These are phyloP conservation scores for Nyctibius grandis DNA, from an alignment of 2,797 vertebrate genomes.

Conservation along the genomic window DNA sequence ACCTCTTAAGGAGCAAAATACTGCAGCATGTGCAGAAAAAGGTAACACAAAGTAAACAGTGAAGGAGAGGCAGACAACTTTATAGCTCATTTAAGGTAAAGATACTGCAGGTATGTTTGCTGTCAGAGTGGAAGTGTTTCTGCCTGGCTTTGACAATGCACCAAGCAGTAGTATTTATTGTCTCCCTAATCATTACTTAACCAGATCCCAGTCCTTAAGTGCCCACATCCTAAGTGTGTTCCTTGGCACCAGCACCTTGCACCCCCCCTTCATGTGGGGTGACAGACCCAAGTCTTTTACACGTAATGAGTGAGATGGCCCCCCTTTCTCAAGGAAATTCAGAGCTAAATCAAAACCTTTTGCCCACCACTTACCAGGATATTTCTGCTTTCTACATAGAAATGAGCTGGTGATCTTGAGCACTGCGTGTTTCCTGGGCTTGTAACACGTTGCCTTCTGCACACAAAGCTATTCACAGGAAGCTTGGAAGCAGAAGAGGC, in stretches of 20 bases:
- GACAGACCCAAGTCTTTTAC: not conserved
- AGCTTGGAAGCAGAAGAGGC: not conserved
- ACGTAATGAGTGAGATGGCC: accelerated
- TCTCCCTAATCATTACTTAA: not conserved
- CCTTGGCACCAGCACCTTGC: not conserved
- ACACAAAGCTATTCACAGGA: not conserved
- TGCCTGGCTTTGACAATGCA: not conserved
- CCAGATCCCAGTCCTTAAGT: not conserved
- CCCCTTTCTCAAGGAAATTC: not conserved
- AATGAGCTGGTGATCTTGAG: not conserved
- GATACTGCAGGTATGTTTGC: slow-evolving; percentile 24
- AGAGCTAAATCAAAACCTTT: not conserved
- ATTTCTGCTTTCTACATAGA: not conserved
- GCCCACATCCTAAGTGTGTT: not conserved
- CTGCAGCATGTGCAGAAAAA: slow-evolving; percentile 43
- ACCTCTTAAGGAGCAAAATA: slow-evolving; percentile 40
- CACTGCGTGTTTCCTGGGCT: not conserved
- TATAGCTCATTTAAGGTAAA: slow-evolving; percentile 41
- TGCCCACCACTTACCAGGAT: not conserved
- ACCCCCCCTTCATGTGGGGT: accelerated
- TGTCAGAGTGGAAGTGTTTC: not conserved
- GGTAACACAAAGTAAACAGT: slow-evolving; percentile 37
- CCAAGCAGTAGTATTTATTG: not conserved
- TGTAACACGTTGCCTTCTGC: not conserved
- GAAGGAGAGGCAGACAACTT: slow-evolving; percentile 1